These are phyloP conservation scores for Stomatorhinus walkeri DNA, from an alignment of 2,797 vertebrate species.

Conservation along the genomic window DNA sequence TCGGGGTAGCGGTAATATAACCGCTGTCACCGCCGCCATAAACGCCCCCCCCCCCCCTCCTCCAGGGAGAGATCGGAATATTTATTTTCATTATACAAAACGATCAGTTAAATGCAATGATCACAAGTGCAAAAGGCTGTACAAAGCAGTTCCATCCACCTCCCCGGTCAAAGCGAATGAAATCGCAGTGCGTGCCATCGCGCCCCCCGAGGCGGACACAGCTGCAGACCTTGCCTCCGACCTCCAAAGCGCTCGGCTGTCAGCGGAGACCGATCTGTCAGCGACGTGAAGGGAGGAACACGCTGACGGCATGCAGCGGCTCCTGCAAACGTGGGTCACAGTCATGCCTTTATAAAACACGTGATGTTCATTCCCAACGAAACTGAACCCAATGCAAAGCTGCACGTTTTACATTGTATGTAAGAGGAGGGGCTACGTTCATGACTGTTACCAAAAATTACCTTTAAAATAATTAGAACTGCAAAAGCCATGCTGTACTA, in stretches of 20 bases:
- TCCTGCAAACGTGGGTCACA: neutral
- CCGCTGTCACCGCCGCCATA: neutral
- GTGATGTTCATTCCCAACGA: neutral
- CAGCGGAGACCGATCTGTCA: neutral
- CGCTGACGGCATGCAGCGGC: neutral
- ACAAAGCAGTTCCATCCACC: neutral
- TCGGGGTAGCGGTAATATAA: neutral
- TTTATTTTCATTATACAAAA: neutral
- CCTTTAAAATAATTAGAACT: neutral
- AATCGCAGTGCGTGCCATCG: neutral
- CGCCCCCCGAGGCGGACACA: neutral
- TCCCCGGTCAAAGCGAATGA: neutral
- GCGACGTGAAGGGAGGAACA: neutral
- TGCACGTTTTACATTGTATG: neutral
- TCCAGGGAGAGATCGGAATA: neutral
- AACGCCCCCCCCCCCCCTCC: neutral
- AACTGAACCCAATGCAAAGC: neutral
- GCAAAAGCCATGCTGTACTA: neutral
- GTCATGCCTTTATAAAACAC: neutral
- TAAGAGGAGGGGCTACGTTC: neutral
- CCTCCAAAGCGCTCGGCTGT: neutral
- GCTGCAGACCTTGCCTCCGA: neutral
- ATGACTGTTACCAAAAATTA: neutral
- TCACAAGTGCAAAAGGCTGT: neutral
- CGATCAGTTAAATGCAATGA: neutral